Evolutionary conservation across 2,888 invertebrate species (phyloP), one percentile per base, ranked within the genome.

Genomic region (Acanthosepion lycidas): DNA sequence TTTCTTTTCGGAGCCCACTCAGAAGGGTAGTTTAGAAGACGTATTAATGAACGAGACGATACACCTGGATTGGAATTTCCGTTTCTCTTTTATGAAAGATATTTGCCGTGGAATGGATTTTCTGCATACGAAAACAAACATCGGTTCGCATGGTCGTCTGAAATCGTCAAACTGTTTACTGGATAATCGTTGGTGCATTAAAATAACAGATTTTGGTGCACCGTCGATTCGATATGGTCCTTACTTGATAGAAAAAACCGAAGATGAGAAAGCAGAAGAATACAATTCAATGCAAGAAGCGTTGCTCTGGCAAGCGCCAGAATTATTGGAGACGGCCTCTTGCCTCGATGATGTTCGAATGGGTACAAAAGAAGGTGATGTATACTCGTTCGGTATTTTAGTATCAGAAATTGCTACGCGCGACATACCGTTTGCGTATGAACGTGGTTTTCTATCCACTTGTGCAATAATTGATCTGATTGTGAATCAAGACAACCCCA

Each of bases 11-110:
- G 96, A 96, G 94, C 59, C 95, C 18, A 95, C 95, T 91, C 95
- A 95, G 91, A 96, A 96, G 94, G 97, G 97, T 49, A 96, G 96
- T 95, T 95, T 97, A 5, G 96, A 96, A 95, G 97, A 97, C 94
- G 94, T 97, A 26, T 95, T 97, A 91, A 95, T 95, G 26, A 96
- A 96, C 95, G 96, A 96, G 20, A 95, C 95, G 91, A 95, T 97
- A 42, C 96, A 96, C 94, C 96, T 97, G 51, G 96, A 96, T 78
- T 96, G 96, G 95, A 96, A 96, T 94, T 97, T 97, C 95, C 95
- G 95, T 78, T 95, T 96, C 33, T 96, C 97, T 18, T 95, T 97
- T 55, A 94, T 96, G 28, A 96, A 96, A 94, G 96, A 96, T 92
- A 95, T 96, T n/a, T 96, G 96, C 91, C 91, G 96, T 93, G 97